Percentiles rank a stretch among this genome's conserved stretches.
These are phyloP conservation scores for Microtus ochrogaster DNA, from an alignment of 2,113 vertebrate species.

Conservation along the genomic window DNA sequence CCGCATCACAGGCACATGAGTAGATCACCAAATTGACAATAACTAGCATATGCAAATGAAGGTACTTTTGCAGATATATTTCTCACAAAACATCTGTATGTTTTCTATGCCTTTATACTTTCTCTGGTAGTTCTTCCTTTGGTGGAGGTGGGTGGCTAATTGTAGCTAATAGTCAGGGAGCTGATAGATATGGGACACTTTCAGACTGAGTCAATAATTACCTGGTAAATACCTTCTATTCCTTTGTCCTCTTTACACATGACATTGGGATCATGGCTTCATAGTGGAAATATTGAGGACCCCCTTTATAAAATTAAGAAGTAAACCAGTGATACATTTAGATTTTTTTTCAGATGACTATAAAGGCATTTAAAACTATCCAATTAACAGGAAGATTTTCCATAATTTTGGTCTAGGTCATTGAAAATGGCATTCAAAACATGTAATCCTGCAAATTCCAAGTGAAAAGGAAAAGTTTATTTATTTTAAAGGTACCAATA, in stretches of 20 bases:
- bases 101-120: neutral
- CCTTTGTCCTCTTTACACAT: neutral
- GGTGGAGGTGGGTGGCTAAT: neutral
- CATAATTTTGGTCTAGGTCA: neutral
- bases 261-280: neutral
- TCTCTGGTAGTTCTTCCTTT: neutral
- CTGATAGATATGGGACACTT: neutral
- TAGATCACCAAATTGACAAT: neutral
- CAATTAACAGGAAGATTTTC: neutral
- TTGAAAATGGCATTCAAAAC: conserved; percentile 46
- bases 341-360: neutral
- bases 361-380: conserved; percentile 32
- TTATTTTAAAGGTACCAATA: conserved; percentile 43
- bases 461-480: conserved; percentile 38
- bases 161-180: neutral
- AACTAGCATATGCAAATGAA: conserved; percentile 15
- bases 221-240: neutral
- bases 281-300: neutral
- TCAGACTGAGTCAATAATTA: neutral
- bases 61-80: neutral
- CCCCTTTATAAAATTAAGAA: neutral
- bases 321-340: neutral
- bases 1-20: neutral
- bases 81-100: neutral
- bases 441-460: conserved; percentile 17